Evolutionary conservation across 2,888 invertebrate species (phyloP), one percentile per base, ranked within the genome.

Genomic region (Metellina segmentata): DNA sequence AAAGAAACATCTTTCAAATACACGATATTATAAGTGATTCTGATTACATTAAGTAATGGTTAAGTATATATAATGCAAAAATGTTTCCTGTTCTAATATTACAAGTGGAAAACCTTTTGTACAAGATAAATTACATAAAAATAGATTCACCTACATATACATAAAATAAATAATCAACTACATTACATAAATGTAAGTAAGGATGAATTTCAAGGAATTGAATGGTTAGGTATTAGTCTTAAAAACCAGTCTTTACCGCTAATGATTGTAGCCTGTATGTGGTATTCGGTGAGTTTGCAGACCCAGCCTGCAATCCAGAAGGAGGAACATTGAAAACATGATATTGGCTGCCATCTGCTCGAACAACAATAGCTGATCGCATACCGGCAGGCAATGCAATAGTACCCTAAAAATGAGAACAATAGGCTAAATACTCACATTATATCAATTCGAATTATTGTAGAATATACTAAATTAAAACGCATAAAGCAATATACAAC

Each of bases 271-370:
- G 96, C 95, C 98, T 97, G 95, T 97, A 96, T 86, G 96, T 97
- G 95, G 97, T 96, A 81, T 70, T 83, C 0, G 75, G 83, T n/a
- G 92, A 82, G 69, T 77, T 88, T 13, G 90, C 75, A 48, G 85
- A 20, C 11, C 85, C 81, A 49, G 93, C 81, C 94, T 96, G 96
- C 91, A 97, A 96, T 93, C 97, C 97, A 94, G 97, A 97, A 94
- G 97, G 78, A 7, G 82, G 97, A 94, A 98, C 97, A 95, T 98
- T 97, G 95, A 99, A 96, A 95, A 99, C 96, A 95, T 99, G 98
- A 95, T 97, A 98, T 95, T 98, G 98, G 94, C 99, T 99, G 96
- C 98, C 98, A 96, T 99, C 99, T 95, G 98, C 99, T 96, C 98
- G 98, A 95, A 99, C 96, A 95, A 99, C 96, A 95, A 99, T 96